Evolutionary conservation across 2,888 invertebrate genomes (phyloP).

Genomic region (Sabatieria punctata): DNA sequence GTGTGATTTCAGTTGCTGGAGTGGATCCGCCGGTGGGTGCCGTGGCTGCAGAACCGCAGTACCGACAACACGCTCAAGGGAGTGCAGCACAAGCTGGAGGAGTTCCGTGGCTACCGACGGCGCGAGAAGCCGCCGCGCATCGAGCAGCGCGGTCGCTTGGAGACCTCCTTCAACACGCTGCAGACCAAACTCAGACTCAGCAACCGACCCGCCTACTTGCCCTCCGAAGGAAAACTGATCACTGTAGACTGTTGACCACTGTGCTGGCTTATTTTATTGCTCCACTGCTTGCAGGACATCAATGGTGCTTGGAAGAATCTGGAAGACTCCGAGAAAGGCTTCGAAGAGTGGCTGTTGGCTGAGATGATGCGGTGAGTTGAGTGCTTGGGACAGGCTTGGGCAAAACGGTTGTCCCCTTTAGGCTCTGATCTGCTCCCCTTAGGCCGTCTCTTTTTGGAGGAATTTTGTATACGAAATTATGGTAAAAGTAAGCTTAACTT

Average conservation of each 20-base stretch:
- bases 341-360: slow-evolving; percentile 96
- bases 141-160: slow-evolving; percentile 94
- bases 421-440: no score
- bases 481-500: no score
- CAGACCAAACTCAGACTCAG: slow-evolving; percentile 94
- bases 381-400: background rate
- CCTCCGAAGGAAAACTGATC: slow-evolving; percentile 97
- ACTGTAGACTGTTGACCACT: no score
- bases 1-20: slow-evolving; percentile 61
- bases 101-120: slow-evolving; percentile 94
- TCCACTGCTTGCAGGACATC: slow-evolving; percentile 52
- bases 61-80: slow-evolving; percentile 73
- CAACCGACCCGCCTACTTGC: slow-evolving; percentile 97
- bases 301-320: slow-evolving; percentile 95
- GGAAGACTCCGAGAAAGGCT: slow-evolving; percentile 91
- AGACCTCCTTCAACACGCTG: slow-evolving; percentile 98
- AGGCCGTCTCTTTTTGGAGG: no score
- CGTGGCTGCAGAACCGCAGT: slow-evolving; percentile 74
- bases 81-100: slow-evolving; percentile 90
- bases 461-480: no score
- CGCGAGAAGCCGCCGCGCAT: slow-evolving; percentile 99
- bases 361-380: slow-evolving; percentile 71
- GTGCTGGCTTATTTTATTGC: no score
- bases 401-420: no score
- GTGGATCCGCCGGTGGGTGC: slow-evolving; percentile 97